These are phyloP conservation scores for Aythya baeri DNA, from an alignment of 2,113 vertebrate species.

Conservation along the genomic window DNA sequence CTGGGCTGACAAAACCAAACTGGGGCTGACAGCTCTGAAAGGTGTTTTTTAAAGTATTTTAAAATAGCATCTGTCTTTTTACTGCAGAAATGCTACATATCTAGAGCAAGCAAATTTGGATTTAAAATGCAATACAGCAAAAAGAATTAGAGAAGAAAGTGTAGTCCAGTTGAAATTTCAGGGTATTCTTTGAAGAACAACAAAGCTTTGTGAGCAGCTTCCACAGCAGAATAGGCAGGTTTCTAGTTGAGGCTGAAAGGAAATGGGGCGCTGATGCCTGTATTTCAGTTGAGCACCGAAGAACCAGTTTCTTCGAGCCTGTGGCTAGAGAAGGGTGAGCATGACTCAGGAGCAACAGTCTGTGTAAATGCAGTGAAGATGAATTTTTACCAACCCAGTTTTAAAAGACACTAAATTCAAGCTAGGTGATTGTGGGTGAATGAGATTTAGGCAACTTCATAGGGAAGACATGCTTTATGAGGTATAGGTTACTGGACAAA, in stretches of 20 bases:
- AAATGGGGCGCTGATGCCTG: not conserved
- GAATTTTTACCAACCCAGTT: not conserved
- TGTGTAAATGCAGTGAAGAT: not conserved
- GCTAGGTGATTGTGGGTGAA: not conserved
- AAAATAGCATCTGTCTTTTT: not conserved
- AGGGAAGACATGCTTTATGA: not conserved
- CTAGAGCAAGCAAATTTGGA: not conserved
- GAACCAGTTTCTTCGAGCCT: not conserved
- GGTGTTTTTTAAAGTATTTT: not conserved
- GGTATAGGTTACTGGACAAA: not conserved
- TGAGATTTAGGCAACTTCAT: not conserved
- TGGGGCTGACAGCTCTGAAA: not conserved
- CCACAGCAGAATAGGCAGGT: not conserved
- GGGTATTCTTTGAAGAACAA: not conserved
- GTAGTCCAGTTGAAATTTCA: not conserved
- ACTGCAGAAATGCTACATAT: not conserved
- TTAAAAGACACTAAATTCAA: not conserved
- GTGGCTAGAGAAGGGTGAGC: not conserved
- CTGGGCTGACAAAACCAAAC: not conserved
- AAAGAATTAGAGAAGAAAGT: not conserved
- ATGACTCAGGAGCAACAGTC: not conserved
- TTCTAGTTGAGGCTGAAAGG: not conserved
- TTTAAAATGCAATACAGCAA: not conserved
- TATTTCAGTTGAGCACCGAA: not conserved
- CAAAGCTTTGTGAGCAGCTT: not conserved